Evolutionary conservation across 2,888 invertebrate species (phyloP), one percentile per base, ranked within the genome.

Genomic region (Habrosyne pyritoides): DNA sequence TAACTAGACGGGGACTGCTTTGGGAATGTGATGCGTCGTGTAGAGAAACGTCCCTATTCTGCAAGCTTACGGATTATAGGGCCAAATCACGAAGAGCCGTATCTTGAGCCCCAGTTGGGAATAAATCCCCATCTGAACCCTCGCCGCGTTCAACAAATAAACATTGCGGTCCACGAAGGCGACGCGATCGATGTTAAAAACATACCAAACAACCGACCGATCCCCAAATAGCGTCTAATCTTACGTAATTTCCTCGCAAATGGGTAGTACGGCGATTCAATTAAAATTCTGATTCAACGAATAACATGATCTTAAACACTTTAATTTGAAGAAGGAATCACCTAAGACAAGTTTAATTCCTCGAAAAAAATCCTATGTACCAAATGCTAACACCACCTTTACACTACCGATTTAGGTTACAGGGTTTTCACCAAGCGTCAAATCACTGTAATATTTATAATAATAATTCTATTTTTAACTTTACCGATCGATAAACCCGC

Each of bases 51-150:
- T 63, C 63, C 61, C 59, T 59, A 68, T 66, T 61, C 57, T 61
- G 63, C 62, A 63, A 76, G 69, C 71, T 69, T 66, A 57, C 59
- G 75, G 82, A 85, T 85, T 84, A 85, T 67, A 63, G 66, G 69
- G 73, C 66, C 75, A 77, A 81, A 87, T 84, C 81, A 81, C 79
- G 71, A 76, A 70, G 70, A 78, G 72, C 73, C 73, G 73, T 77
- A 77, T 81, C 84, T 83, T 79, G 73, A 81, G 80, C 80, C 74
- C 63, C 77, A 74, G 79, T 79, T 75, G 75, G 75, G 79, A 81
- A 85, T 86, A 87, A 89, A 87, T 85, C 81, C 79, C 67, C 66
- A 80, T 81, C 79, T 75, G 72, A 80, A 83, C 79, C 83, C 81
- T 74, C 72, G 71, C 67, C 76, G 76, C 78, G 78, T 77, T 81